Percentiles rank a stretch among this genome's conserved stretches.
Conservation (phyloP, 1,140 invertebrate species). For the Camponotus pennsylvanicus region DNA sequence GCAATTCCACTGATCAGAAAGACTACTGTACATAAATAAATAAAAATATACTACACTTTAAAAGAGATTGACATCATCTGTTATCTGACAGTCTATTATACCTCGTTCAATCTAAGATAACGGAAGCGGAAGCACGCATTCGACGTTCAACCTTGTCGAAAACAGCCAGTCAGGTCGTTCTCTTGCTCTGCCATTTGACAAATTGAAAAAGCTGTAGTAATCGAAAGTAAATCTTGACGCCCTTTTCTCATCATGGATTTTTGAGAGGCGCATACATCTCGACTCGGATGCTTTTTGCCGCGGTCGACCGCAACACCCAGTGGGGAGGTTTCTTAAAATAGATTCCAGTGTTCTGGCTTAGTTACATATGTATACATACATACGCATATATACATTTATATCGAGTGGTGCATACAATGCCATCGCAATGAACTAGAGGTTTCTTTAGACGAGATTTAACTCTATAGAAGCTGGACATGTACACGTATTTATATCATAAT, state of each 20-base stretch:
- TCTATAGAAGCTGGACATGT: conserved; percentile 8
- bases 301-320: conserved; percentile 76
- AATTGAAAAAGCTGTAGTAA: conserved; percentile 75
- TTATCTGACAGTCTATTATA: neutral
- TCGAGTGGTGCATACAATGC: conserved; percentile 50
- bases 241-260: conserved; percentile 75
- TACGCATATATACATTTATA: conserved; percentile 1
- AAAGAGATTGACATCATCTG: neutral
- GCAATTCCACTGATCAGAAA: neutral
- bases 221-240: conserved; percentile 82
- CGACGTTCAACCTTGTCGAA: conserved; percentile 6
- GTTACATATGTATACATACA: conserved; percentile 49
- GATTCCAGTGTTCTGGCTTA: conserved; percentile 75
- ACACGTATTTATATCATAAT: neutral
- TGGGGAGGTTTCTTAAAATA: conserved; percentile 81
- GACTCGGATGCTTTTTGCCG: conserved; percentile 70
- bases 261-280: conserved; percentile 75
- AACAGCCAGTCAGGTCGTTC: conserved; percentile 35
- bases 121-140: neutral
- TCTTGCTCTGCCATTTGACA: conserved; percentile 28
- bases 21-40: neutral
- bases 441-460: conserved; percentile 19
- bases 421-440: neutral
- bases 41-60: neutral
- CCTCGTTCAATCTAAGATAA: neutral